Percentiles rank a stretch among this genome's conserved stretches.
phyloP scores from a whole-genome alignment of 2,888 invertebrate species.

The Griposia aprilina region DNA sequence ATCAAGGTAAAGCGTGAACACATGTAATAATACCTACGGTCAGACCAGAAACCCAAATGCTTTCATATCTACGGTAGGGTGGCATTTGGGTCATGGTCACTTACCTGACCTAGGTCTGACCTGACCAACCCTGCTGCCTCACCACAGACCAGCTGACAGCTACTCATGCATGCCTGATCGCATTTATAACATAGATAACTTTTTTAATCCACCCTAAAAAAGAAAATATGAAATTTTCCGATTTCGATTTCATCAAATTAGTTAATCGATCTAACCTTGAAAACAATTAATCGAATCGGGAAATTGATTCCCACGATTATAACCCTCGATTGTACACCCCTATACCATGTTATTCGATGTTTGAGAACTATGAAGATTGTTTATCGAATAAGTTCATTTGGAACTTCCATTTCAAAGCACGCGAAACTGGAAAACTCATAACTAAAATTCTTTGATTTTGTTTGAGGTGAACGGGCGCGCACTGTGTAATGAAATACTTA shows the following conservation, averaged over 20 bases:
- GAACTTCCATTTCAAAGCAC: conserved; percentile 33
- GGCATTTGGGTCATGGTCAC: conserved; percentile 63
- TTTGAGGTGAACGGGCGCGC: conserved; percentile 15
- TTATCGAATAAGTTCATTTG: conserved; percentile 35
- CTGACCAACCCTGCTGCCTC: conserved; percentile 61
- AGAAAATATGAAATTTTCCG: neutral
- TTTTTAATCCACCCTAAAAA: conserved; percentile 12
- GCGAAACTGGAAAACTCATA: conserved; percentile 39
- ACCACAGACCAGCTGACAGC: conserved; percentile 41
- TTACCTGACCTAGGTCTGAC: conserved; percentile 62
- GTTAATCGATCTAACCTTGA: conserved; percentile 63
- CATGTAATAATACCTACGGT: conserved; percentile 25
- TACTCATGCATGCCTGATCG: conserved; percentile 47
- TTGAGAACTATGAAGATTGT: conserved; percentile 37
- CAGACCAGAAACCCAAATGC: conserved; percentile 47
- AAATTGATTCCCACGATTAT: conserved; percentile 55
- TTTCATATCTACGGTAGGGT: conserved; percentile 47
- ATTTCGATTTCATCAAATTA: conserved; percentile 12
- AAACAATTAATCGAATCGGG: conserved; percentile 49
- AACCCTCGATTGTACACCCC: conserved; percentile 29
- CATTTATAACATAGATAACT: conserved; percentile 40
- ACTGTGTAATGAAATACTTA: neutral
- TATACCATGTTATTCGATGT: conserved; percentile 14
- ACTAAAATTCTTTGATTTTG: conserved; percentile 27
- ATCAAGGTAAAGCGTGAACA: conserved; percentile 39